A percentile compares a stretch with the other conserved stretches of the same genome.
These are phyloP conservation scores for Perizoma affinitatum DNA, from an alignment of 2,888 invertebrate species.

Conservation along the genomic window DNA sequence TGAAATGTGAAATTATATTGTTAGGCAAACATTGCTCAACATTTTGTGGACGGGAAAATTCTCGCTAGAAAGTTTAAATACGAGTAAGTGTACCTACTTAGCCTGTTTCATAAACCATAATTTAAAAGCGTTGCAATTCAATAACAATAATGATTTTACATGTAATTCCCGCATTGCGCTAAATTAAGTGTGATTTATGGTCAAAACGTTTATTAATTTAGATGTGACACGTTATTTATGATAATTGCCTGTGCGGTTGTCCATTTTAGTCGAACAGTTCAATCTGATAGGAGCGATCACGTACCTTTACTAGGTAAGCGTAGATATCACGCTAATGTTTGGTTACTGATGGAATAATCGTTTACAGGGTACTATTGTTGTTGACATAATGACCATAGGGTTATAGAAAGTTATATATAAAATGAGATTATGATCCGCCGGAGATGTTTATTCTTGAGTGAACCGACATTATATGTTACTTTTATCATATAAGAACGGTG, in stretches of 20 bases:
- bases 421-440: too few species aligned
- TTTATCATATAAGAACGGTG: too few species aligned
- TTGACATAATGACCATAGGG: not conserved
- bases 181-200: conserved; percentile 68
- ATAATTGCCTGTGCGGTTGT: conserved; percentile 58
- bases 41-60: too few species aligned
- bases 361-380: not conserved
- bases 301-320: conserved; percentile 35
- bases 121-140: conserved; percentile 44
- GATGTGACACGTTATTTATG: conserved; percentile 66
- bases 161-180: conserved; percentile 59
- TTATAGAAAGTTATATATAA: too few species aligned
- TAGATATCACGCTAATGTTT: conserved; percentile 29
- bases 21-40: too few species aligned
- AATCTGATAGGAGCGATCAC: conserved; percentile 53
- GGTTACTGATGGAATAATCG: conserved; percentile 25
- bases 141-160: conserved; percentile 58
- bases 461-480: too few species aligned
- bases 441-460: too few species aligned
- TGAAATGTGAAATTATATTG: too few species aligned
- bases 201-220: conserved; percentile 72
- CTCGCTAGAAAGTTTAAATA: too few species aligned
- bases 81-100: too few species aligned
- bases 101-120: not conserved
- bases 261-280: conserved; percentile 50